These are phyloP conservation scores for Pseudorasbora parva DNA, from an alignment of 2,113 vertebrate species.

Conservation along the genomic window DNA sequence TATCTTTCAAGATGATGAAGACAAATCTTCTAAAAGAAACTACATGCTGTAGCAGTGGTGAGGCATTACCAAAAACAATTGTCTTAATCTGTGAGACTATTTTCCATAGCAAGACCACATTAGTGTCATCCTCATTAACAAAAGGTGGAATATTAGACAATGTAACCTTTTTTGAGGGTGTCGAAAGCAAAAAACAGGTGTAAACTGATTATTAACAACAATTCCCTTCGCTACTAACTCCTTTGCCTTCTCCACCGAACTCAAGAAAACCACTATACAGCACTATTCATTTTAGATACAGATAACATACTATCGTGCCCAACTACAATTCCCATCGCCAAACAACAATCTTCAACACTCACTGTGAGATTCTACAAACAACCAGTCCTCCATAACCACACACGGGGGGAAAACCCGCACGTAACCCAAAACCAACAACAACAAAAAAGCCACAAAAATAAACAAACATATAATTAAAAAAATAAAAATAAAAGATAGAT, in stretches of 20 bases:
- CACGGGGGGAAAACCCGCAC: background rate
- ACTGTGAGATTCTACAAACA: background rate
- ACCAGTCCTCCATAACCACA: background rate
- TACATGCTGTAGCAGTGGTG: background rate
- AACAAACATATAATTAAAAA: too few species aligned
- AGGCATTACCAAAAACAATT: too few species aligned
- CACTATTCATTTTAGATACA: background rate
- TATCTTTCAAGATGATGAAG: background rate
- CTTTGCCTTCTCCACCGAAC: background rate
- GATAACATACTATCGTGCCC: background rate
- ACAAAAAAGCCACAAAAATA: background rate
- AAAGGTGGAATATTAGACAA: too few species aligned
- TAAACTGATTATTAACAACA: background rate
- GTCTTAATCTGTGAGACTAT: too few species aligned
- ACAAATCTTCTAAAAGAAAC: background rate
- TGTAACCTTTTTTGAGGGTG: background rate
- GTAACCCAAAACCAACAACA: background rate
- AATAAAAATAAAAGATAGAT: too few species aligned
- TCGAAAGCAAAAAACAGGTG: background rate
- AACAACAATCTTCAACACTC: background rate
- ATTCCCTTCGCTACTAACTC: background rate
- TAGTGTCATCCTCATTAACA: too few species aligned
- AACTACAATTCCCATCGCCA: background rate
- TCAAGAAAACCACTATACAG: background rate
- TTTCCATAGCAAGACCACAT: too few species aligned